A percentile compares a stretch with the other conserved stretches of the same genome.
These are phyloP conservation scores for Apolygus lucorum DNA, from an alignment of 1,140 invertebrate genomes.

Conservation along the genomic window DNA sequence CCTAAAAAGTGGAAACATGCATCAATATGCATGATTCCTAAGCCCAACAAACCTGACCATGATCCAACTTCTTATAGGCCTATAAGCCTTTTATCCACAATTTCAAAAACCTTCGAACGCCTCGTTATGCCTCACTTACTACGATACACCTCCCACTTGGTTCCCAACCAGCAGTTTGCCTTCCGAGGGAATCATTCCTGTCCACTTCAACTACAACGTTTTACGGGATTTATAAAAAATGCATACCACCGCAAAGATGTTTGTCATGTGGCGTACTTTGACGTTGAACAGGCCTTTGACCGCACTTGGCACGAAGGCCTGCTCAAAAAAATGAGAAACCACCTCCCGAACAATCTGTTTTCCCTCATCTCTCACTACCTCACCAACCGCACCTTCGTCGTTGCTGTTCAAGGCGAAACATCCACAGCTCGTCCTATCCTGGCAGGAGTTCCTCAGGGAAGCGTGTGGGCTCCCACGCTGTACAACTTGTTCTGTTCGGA, in stretches of 20 bases:
- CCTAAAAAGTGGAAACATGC: background rate
- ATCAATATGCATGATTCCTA: background rate
- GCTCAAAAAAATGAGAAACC: background rate
- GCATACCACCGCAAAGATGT: background rate
- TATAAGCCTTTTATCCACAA: background rate
- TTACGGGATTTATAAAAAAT: background rate
- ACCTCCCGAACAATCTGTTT: background rate
- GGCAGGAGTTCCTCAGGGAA: background rate
- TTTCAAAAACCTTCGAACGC: background rate
- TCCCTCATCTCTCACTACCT: background rate
- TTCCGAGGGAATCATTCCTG: slow-evolving; percentile 3
- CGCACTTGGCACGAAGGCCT: background rate
- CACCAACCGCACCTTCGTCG: background rate
- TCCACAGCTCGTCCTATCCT: background rate
- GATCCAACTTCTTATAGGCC: background rate
- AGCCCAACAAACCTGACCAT: background rate
- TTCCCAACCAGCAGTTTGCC: background rate
- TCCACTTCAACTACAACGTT: background rate
- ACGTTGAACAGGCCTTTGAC: background rate
- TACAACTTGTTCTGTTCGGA: background rate
- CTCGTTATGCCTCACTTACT: background rate
- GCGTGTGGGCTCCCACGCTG: background rate
- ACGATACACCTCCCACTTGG: too few relatives aligned
- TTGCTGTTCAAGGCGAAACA: background rate
- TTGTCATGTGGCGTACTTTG: background rate